Base-by-base conservation (phyloP, 2,888 invertebrate genomes). In the Cheilosia vernalis region DNA sequence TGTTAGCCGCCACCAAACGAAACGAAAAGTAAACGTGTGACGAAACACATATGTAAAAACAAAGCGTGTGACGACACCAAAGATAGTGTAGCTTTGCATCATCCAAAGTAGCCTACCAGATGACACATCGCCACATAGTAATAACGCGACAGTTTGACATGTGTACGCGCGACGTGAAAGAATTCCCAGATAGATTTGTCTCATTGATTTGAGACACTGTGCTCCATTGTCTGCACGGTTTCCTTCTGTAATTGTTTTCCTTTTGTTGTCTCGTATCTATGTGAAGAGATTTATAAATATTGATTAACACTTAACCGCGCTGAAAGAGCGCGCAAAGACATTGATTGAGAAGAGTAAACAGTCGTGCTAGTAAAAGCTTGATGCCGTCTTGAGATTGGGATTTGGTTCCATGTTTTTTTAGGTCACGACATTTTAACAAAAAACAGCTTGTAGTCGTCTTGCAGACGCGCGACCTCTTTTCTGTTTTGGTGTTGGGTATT, bases 251-350 rank as follows among this genome's bases (percentile, higher is more conserved):
- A 51, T 73, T 61, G 72, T 58, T 73, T 79, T 63, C 24, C 37
- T 69, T 66, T 72, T 80, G 60, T 61, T 79, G 53, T 60, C 27
- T 49, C 30, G 70, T 51, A 58, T 49, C 49, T 40, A 30, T 58
- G 63, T 79, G 40, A 69, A 72, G 67, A 84, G 82, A 78, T 79
- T 69, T 74, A 74, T 55, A 74, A 79, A 74, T 79, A 84, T 84
- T 79, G 83, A 84, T 84, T 79, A 84, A 44, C 79, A 84, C 79
- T 84, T 64, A 84, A 40, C 70, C 60, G 53, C 70, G 58, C 27
- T 73, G 44, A 17, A 40, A 69, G 67, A 63, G 56, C 7, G 42
- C 56, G 63, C 60, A 51, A 64, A 42, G 27, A 40, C 66, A 66
- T 53, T 64, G 77, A 67, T 49, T 51, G 51, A 64, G 33, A 24